Evolutionary conservation across 1,140 invertebrate species (phyloP), one percentile per base, ranked within the genome.

Genomic region (Drosophila serrata): DNA sequence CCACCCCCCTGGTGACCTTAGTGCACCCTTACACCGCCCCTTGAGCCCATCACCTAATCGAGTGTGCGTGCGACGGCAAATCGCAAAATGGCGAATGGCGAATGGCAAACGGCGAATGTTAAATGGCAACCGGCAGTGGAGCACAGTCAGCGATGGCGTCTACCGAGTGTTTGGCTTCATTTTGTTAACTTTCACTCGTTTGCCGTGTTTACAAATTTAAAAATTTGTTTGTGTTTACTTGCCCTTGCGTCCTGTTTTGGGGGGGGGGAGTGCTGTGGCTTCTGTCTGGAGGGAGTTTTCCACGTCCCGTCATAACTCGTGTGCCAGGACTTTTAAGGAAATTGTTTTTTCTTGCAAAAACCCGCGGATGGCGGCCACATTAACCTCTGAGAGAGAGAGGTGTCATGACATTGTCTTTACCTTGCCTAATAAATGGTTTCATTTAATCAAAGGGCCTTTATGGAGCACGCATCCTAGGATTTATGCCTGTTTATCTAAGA

Each of bases 151-250:
- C 72, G 37, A 56, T 48, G 56, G 45, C 75, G 58, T 61, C 74
- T 75, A 76, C 64, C 64, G 57, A 68, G 46, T 88, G 61, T 77
- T 77, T 84, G 85, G 43, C 69, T 87, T 73, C 75, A 69, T 82
- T 86, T 75, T 76, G 73, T 85, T 72, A 73, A 60, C 64, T 80
- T 61, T 79, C 63, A 51, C 67, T 87, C 80, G 77, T 90, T 84
- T 65, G 85, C 64, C 74, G 61, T 88, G 85, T 90, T 88, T 90
- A 88, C 84, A 88, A 88, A 88, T 88, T 88, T 85, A 75, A 90
- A 84, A 88, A 88, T 88, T 90, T 88, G 85, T 90, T 88, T 90
- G 72, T 82, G 80, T 87, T 87, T 73, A 73, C 82, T 82, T 77
- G 63, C 57, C 76, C 80, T 63, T 75, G 51, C 19, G 12, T 46